phyloP scores from a whole-genome alignment of 2,888 invertebrate genomes.

The Oxyteleia sp. region DNA sequence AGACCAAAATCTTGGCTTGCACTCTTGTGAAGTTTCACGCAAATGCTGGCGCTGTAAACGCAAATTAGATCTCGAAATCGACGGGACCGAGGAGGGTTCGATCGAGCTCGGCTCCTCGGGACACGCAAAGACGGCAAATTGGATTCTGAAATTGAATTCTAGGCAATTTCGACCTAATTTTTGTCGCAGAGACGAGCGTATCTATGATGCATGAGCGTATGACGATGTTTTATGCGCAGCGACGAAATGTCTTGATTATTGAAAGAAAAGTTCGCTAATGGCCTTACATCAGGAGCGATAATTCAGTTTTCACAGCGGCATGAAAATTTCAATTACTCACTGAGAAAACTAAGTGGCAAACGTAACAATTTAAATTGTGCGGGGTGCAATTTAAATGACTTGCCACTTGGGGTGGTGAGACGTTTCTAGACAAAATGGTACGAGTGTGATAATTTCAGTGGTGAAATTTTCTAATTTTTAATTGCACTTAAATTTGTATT shows the following conservation, averaged over 20 bases:
- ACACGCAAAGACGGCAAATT: constrained; percentile 82
- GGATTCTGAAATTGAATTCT: constrained; percentile 82
- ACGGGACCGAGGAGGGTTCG: constrained; percentile 73
- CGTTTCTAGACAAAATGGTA: no score
- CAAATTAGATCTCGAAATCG: constrained; percentile 83
- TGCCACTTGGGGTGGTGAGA: no score
- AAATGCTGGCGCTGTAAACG: constrained; percentile 77
- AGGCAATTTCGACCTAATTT: constrained; percentile 82
- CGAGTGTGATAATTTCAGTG: no score
- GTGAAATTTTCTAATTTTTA: no score
- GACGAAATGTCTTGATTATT: constrained; percentile 32
- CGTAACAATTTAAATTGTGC: no score
- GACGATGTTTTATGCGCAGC: constrained; percentile 50
- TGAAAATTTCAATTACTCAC: no score
- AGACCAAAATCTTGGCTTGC: constrained; percentile 52
- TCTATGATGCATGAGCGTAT: constrained; percentile 51
- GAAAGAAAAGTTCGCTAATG: no score
- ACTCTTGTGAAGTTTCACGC: constrained; percentile 57
- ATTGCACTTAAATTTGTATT: no score
- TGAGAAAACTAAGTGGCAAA: no score
- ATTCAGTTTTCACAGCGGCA: no score
- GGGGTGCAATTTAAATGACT: no score
- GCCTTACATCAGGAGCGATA: no score
- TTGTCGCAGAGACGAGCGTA: constrained; percentile 52
- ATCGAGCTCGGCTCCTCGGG: constrained; percentile 77